Percentiles rank a stretch among this genome's conserved stretches.
These are phyloP conservation scores for Colinus virginianus DNA, from an alignment of 2,113 vertebrate genomes.

Conservation along the genomic window DNA sequence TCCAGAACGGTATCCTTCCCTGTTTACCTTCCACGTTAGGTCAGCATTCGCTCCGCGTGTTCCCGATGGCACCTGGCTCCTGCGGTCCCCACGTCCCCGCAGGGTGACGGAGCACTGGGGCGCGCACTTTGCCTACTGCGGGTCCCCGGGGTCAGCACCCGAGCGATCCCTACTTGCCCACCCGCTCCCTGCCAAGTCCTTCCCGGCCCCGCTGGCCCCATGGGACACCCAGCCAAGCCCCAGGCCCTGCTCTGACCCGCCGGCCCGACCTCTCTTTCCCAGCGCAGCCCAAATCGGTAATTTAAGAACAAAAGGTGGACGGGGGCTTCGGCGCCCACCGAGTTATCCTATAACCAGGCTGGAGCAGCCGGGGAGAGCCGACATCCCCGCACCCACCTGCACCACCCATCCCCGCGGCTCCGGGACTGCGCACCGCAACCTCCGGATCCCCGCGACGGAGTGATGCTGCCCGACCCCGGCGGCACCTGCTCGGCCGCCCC, in stretches of 20 bases:
- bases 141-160: neutral
- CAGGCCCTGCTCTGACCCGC: neutral
- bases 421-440: neutral
- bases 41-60: slow-evolving; percentile 40
- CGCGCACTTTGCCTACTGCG: neutral
- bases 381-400: neutral
- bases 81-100: neutral
- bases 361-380: neutral
- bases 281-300: accelerated
- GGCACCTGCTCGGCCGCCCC: slow-evolving; percentile 17
- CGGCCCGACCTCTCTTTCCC: neutral
- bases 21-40: slow-evolving; percentile 65
- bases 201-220: neutral
- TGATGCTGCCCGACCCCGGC: neutral
- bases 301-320: neutral
- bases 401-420: neutral
- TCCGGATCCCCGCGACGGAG: neutral
- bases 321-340: neutral
- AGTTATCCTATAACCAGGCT: neutral
- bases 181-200: neutral
- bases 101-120: neutral
- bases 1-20: slow-evolving; percentile 60
- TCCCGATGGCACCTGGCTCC: slow-evolving; percentile 10
- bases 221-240: neutral
- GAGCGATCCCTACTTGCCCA: too few relatives aligned